Base-by-base conservation (phyloP, 2,888 invertebrate species). In the Pimpla rufipes region DNA sequence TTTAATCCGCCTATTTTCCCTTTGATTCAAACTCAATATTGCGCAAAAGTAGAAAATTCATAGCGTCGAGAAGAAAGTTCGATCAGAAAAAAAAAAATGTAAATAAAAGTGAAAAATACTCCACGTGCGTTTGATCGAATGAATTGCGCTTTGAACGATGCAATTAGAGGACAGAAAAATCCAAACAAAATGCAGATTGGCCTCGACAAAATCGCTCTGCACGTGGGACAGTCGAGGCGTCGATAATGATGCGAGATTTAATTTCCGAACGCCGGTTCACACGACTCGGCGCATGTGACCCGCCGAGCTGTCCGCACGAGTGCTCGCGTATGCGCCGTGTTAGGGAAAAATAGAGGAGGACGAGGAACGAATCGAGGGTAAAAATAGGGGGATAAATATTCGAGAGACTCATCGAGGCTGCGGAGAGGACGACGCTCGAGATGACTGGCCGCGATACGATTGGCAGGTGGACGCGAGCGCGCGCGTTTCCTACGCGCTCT, bases 391-490 rank as follows among this genome's bases (percentile, higher is more conserved):
- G 13, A 70, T 47, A 75, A 83, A 83, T 79, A 75, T 79, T 79
- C 40, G 70, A 67, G 50, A 70, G 82, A 73, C 66, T 83, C 76
- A 73, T 76, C 62, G 75, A 68, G 59, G 67, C 67, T 70, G 70
- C 57, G 45, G 68, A 50, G 68, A 74, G 67, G 74, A 68, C 57
- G 82, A 79, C 67, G 78, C 79, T 79, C 74, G 79, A 82, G 81
- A 82, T 82, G 73, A 76, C 75, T 79, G 59, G 45, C 35, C 75
- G 71, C 75, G 79, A 79, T 79, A 71, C 59, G 75, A 83, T 83
- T 79, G 83, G 83, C 75, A 76, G 79, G 76, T 79, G 83, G 57
- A 67, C 71, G 79, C n/a, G n/a, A n/a, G n/a, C 68, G 75, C 45
- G 68, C 45, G 79, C 47, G 29, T 23, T 77, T 42, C 23, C 67